Evolutionary conservation across 2,113 vertebrate genomes (phyloP).

Genomic region (Erythrolamprus reginae): DNA sequence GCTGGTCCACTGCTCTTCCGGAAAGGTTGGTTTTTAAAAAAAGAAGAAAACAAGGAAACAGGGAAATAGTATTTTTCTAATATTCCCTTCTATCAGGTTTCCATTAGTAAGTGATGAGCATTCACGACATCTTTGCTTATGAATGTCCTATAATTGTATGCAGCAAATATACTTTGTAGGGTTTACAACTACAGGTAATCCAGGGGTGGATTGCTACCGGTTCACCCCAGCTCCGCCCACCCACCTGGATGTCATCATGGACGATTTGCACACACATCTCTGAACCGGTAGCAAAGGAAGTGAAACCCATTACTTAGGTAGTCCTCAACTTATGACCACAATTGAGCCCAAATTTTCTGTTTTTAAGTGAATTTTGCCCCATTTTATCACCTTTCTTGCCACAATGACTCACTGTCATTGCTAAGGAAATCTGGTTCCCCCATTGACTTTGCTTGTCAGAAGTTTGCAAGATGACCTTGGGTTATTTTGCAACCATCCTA

Average conservation of each 20-base stretch:
- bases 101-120: not conserved
- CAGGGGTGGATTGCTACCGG: no score
- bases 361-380: not conserved
- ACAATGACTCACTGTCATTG: not conserved
- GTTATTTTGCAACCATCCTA: no score
- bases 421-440: no score
- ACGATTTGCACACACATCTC: no score
- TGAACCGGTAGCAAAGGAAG: no score
- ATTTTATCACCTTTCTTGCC: no score
- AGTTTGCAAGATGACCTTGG: no score
- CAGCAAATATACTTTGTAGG: not conserved
- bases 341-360: not conserved
- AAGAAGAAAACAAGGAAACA: not conserved
- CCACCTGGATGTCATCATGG: no score
- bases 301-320: no score
- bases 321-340: not conserved
- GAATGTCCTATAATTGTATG: not conserved
- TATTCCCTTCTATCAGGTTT: not conserved
- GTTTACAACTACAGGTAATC: not conserved
- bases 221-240: no score
- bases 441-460: no score
- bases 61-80: not conserved
- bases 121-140: not conserved
- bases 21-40: conserved; percentile 52
- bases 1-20: conserved; percentile 69